phyloP scores from a whole-genome alignment of 2,797 vertebrate species.

The Notamacropus eugenii region DNA sequence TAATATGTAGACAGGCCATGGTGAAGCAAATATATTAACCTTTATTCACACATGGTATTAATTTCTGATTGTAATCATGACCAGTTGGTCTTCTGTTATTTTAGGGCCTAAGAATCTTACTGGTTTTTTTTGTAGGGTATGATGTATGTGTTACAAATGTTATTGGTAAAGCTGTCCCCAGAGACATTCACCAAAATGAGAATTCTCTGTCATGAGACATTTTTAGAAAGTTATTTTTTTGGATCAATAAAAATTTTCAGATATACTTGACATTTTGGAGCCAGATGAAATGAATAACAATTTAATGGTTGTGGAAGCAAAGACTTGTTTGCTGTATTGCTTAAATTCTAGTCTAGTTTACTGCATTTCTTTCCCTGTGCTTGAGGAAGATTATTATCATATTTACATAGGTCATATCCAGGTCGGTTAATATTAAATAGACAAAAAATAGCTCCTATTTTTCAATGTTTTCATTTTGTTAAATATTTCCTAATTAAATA shows the following conservation, averaged over 20 bases:
- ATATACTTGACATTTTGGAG: slow-evolving; percentile 30
- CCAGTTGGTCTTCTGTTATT: not conserved
- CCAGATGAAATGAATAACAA: slow-evolving; percentile 21
- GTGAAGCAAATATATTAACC: no score
- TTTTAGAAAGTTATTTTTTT: slow-evolving; percentile 23
- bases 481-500: not conserved
- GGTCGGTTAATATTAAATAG: not conserved
- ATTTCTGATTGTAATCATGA: not conserved
- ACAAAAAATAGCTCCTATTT: slow-evolving; percentile 40
- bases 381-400: not conserved
- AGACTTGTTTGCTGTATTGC: not conserved
- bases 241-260: slow-evolving; percentile 30
- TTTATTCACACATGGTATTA: no score
- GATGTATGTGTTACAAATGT: not conserved
- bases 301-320: slow-evolving; percentile 53
- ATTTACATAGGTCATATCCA: not conserved
- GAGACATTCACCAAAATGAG: slow-evolving; percentile 12
- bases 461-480: not conserved
- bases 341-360: slow-evolving; percentile 42
- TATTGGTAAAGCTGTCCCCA: not conserved
- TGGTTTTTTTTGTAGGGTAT: not conserved
- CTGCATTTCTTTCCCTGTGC: not conserved
- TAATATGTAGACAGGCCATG: no score
- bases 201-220: not conserved
- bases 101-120: not conserved